Evolutionary conservation across 2,797 vertebrate genomes (phyloP).

Genomic region (Danio albolineatus): DNA sequence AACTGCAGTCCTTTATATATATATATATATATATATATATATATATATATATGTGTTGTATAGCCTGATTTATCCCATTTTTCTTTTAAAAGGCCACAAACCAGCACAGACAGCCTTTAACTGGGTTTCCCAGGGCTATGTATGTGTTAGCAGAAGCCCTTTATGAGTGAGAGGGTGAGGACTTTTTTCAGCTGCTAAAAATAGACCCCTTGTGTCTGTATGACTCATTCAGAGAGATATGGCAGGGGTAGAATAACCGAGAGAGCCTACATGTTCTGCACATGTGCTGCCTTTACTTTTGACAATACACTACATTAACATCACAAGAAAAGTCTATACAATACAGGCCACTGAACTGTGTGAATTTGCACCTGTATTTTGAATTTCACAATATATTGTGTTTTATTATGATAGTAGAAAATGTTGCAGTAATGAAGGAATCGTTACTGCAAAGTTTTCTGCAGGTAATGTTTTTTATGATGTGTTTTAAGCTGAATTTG

Average conservation of each 20-base stretch:
- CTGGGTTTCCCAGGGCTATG: slow-evolving; percentile 51
- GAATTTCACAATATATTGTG: background rate
- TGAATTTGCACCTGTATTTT: background rate
- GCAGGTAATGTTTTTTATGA: too few species aligned
- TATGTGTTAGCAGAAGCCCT: slow-evolving; percentile 43
- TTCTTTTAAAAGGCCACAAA: slow-evolving; percentile 38
- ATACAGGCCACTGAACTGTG: background rate
- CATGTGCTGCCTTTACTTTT: slow-evolving; percentile 21
- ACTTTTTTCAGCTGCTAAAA: slow-evolving; percentile 55
- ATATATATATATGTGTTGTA: too few species aligned
- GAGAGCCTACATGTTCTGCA: slow-evolving; percentile 21
- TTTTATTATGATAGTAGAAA: background rate
- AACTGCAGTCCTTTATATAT: too few species aligned
- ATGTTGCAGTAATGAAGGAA: too few species aligned
- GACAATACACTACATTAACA: slow-evolving; percentile 13
- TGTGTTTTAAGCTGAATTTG: background rate
- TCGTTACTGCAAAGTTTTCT: background rate
- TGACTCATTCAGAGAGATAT: slow-evolving; percentile 54
- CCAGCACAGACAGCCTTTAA: slow-evolving; percentile 19
- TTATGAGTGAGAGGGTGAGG: slow-evolving; percentile 51
- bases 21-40: too few species aligned
- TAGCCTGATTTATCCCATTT: background rate
- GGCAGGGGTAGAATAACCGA: slow-evolving; percentile 42
- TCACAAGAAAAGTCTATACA: background rate
- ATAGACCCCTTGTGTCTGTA: slow-evolving; percentile 55